Evolutionary conservation across 2,888 invertebrate species (phyloP), one percentile per base, ranked within the genome.

Genomic region (Augiades crinisus): DNA sequence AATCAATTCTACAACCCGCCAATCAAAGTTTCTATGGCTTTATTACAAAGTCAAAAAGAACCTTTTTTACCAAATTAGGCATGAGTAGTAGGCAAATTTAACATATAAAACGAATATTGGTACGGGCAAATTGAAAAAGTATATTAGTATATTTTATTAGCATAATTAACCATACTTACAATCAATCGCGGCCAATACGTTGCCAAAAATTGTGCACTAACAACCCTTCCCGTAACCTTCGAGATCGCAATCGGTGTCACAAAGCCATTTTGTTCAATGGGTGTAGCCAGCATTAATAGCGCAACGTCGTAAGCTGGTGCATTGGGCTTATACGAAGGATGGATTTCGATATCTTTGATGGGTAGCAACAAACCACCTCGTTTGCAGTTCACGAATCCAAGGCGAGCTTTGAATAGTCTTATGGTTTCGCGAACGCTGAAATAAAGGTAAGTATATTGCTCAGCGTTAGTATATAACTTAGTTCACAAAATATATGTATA

Each of bases 151-250:
- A n/a, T n/a, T n/a, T n/a, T n/a, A n/a, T n/a, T n/a, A n/a, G n/a
- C n/a, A n/a, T n/a, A n/a, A n/a, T n/a, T n/a, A n/a, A 12, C 2
- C 17, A 34, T 53, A 81, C 87, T 82, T 57, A 88, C 87, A 55
- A 87, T 66, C 21, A 87, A 61, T 31, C 82, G 74, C 0, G 88
- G 79, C 88, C 88, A 88, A 50, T 88, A 88, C 0, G 76, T 75
- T 0, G 76, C 68, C 57, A 80, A 55, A 54, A 84, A 85, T 47
- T 78, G 81, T 0, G 73, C 79, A n/a, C 68, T 73, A 5, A 75
- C 30, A 3, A 82, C 64, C 8, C 64, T 68, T 0, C 69, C 75
- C 2, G 56, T 63, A 1, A 67, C 54, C 2, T 54, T 63, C 0
- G 85, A 72, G 5, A 86, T 54, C 0, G 58, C 53, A 10, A 86